phyloP scores from a whole-genome alignment of 2,113 vertebrate species.

The Thryonomys swinderianus region DNA sequence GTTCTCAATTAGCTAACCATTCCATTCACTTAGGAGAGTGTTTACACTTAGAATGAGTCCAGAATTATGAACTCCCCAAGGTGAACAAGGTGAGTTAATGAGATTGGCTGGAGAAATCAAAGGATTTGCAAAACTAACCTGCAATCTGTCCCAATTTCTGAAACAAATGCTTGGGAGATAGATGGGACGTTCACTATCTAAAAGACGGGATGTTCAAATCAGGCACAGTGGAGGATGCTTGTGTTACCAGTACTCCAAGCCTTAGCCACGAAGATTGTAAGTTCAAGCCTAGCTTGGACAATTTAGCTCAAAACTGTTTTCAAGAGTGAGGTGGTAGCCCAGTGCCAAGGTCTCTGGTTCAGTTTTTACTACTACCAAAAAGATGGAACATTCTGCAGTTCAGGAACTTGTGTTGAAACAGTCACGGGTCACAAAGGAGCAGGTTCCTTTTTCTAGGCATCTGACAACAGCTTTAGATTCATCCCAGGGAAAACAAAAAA shows the following conservation, averaged over 20 bases:
- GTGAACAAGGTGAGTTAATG: background rate
- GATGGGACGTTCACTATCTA: conserved; percentile 20
- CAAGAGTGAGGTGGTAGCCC: background rate
- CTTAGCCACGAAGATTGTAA: background rate
- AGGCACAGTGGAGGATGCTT: too few species aligned
- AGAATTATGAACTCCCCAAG: conserved; percentile 14
- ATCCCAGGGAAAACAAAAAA: background rate
- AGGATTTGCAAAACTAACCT: conserved; percentile 25
- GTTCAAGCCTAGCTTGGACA: background rate
- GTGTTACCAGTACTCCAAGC: background rate
- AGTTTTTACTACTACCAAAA: background rate
- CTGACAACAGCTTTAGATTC: background rate
- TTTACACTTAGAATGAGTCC: conserved; percentile 6
- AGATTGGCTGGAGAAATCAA: conserved; percentile 40
- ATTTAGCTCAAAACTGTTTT: background rate
- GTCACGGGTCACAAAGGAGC: background rate
- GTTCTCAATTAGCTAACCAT: background rate
- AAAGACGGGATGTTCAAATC: conserved; percentile 24
- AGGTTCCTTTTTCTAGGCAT: background rate
- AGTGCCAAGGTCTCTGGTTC: background rate
- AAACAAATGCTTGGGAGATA: conserved; percentile 51
- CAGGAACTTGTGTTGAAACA: background rate
- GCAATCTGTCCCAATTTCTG: conserved; percentile 51
- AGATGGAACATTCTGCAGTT: conserved; percentile 17
- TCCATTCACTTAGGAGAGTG: conserved; percentile 34